Evolutionary conservation across 2,888 invertebrate genomes (phyloP).

Genomic region (Eumacrocentrus americanus): DNA sequence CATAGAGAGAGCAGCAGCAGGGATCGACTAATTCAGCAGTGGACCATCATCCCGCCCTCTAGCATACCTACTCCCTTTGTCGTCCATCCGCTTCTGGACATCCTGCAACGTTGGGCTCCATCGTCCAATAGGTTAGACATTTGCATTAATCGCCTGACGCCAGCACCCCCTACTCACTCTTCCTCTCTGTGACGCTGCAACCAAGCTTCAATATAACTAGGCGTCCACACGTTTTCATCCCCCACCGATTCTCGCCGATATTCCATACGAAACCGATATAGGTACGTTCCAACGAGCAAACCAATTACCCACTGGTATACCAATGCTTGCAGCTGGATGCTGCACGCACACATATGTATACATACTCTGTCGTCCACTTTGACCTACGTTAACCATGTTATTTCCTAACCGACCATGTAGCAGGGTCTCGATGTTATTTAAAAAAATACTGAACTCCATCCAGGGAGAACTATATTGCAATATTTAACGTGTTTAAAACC

Average conservation of each 20-base stretch:
- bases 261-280: slow-evolving; percentile 10
- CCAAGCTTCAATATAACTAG: slow-evolving; percentile 11
- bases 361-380: slow-evolving; percentile 7
- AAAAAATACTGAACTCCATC: too few species aligned
- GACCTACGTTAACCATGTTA: slow-evolving; percentile 17
- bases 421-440: too few species aligned
- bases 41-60: slow-evolving; percentile 27
- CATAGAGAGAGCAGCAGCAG: slow-evolving; percentile 8
- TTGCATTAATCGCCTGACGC: slow-evolving; percentile 55
- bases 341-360: not conserved
- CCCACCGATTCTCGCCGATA: slow-evolving; percentile 8
- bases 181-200: slow-evolving; percentile 15
- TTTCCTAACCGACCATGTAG: too few species aligned
- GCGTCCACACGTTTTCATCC: slow-evolving; percentile 6
- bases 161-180: slow-evolving; percentile 21
- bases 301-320: slow-evolving; percentile 9
- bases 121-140: slow-evolving; percentile 54
- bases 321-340: not conserved
- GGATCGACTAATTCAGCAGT: slow-evolving; percentile 19
- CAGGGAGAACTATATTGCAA: too few species aligned
- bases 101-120: slow-evolving; percentile 38
- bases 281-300: slow-evolving; percentile 2
- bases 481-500: too few species aligned
- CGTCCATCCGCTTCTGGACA: slow-evolving; percentile 32
- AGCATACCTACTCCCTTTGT: slow-evolving; percentile 33